Evolutionary conservation across 2,113 vertebrate species (phyloP), one percentile per base, ranked within the genome.

Genomic region (Tetraodon nigroviridis): DNA sequence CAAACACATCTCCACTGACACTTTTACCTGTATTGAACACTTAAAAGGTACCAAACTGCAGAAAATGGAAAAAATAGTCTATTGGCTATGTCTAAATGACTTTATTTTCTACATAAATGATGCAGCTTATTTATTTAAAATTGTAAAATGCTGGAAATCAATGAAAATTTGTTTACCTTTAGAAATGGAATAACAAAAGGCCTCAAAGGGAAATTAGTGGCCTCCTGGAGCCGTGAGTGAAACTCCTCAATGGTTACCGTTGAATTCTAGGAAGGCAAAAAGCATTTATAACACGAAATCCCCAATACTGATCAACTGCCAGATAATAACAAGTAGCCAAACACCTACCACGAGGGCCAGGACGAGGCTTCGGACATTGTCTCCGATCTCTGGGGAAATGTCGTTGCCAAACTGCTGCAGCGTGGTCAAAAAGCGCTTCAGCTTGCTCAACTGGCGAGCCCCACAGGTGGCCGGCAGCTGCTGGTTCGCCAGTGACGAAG

Each of bases 341-440:
- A 4, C 45, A 79, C 93, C 88, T 79, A 99, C 97, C 93, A 99
- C 97, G 0, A 99, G 81, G 0, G 96, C 97, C 75, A 99, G 89
- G 2, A 99, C 97, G 0, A 99, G 92, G 65, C 90, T 98, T 14
- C 97, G 93, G 70, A 99, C 97, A 60, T 93, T 98, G 86, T 99
- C 97, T 57, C 97, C 97, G 1, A 99, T 99, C 90, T 99, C 97
- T 0, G 97, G 96, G 0, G 97, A 99, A 72, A 99, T 99, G 86
- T 99, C 97, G 3, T 96, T 98, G 86, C 97, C 97, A 19, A 99
- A 99, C 88, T 99, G 97, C 77, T 99, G 97, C 75, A 99, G 87
- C 46, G 97, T 99, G 19, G 97, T 99, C 66, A 99, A 93, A 86
- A 99, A 99, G 2, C 97, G 94, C 58, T 99, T 99, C 68, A 99